Evolutionary conservation across 2,888 invertebrate genomes (phyloP), one percentile per base, ranked within the genome.

Genomic region (Drosophila neonasuta): DNA sequence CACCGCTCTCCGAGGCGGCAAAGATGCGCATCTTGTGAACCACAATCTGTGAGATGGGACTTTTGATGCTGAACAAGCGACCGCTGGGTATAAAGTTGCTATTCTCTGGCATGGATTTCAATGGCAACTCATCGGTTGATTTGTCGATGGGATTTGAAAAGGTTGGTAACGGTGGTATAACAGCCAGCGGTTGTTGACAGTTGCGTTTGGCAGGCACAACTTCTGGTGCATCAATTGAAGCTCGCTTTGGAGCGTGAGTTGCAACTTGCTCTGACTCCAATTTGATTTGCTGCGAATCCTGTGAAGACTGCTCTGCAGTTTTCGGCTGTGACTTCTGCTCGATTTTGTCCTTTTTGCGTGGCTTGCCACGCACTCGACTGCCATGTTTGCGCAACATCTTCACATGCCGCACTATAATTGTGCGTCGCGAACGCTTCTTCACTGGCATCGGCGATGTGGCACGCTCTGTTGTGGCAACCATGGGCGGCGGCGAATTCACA

Each of bases 1-100:
- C 88, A 0, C 91, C 91, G 64, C 89, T 89, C 62, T 91, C 91
- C 0, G 90, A 87, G 0, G 91, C 89, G 3, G 90, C 90, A 13
- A 91, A 68, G 17, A 91, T 86, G 29, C 75, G 80, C 34, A 86
- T 71, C 15, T 87, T 87, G n/a, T 82, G 77, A 11, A 90, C 70
- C 44, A 80, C 77, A 32, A 91, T 87, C 68, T 90, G 89, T 1
- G 89, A 88, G 10, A 91, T 87, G 15, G 89, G 83, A 58, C 86
- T 86, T 29, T 74, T 76, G 34, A 89, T 80, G 32, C 79, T 81
- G 24, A 74, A 78, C 11, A 90, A 62, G 8, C 63, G 66, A 0
- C 89, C 89, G 36, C 69, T 74, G 1, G 83, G 75, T 30, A 90
- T 74, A 30, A 69, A 72, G n/a, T 64, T 71, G 11, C 57, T 57